Conservation (phyloP, 2,113 vertebrate species). For the Ellobius talpinus region DNA sequence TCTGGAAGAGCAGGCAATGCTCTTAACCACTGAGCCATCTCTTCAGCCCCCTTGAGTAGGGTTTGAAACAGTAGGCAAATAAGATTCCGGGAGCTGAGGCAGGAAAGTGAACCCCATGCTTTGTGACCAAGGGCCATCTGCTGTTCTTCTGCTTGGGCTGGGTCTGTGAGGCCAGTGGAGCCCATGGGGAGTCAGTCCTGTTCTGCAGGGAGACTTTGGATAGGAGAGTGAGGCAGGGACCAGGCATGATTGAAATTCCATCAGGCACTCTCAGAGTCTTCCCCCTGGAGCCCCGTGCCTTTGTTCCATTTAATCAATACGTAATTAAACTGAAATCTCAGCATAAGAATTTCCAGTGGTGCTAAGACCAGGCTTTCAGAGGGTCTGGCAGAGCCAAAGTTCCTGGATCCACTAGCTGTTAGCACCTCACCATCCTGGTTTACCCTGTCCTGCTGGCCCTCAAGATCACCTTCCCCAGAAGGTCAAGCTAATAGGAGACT, state of each 20-base stretch:
- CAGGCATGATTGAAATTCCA: constrained; percentile 77
- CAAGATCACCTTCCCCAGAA: constrained; percentile 63
- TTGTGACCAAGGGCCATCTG: not conserved
- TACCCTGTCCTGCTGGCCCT: not conserved
- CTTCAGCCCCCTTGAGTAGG: too few relatives aligned
- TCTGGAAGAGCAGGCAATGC: too few relatives aligned
- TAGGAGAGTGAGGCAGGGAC: constrained; percentile 13
- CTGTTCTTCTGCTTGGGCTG: not conserved
- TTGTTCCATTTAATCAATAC: constrained; percentile 83
- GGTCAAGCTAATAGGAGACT: not conserved
- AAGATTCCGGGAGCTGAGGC: not conserved
- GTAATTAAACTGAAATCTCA: constrained; percentile 82
- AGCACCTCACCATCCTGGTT: constrained; percentile 37
- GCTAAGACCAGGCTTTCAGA: constrained; percentile 63
- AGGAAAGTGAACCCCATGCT: not conserved
- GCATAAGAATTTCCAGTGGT: constrained; percentile 77
- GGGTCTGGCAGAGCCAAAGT: constrained; percentile 32
- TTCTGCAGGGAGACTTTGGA: not conserved
- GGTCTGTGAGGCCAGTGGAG: not conserved
- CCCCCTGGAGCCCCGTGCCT: constrained; percentile 65
- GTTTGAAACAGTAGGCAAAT: not conserved
- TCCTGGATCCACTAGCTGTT: constrained; percentile 50
- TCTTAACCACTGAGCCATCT: too few relatives aligned
- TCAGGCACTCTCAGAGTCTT: constrained; percentile 58
- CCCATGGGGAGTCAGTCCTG: not conserved